Evolutionary conservation across 2,797 vertebrate genomes (phyloP).

Genomic region (Crocidura indochinensis): DNA sequence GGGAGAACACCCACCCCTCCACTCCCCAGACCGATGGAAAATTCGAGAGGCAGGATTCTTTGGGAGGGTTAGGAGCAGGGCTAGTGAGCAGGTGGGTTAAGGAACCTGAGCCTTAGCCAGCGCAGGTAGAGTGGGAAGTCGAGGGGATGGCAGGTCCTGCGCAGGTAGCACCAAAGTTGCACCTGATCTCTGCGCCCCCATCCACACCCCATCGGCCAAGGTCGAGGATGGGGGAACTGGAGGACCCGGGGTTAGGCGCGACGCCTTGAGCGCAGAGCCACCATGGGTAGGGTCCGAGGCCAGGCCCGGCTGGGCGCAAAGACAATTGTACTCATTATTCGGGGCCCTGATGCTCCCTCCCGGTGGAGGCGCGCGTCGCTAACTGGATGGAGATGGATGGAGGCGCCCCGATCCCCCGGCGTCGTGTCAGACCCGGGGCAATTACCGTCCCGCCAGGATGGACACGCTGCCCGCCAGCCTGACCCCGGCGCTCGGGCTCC

Average conservation of each 20-base stretch:
- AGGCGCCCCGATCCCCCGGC: conserved; percentile 85
- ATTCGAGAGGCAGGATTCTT: conserved; percentile 90
- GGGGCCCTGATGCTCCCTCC: conserved; percentile 75
- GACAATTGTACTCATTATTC: conserved; percentile 85
- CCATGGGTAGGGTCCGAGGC: background rate
- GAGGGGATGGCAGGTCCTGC: conserved; percentile 42
- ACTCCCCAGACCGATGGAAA: conserved; percentile 91
- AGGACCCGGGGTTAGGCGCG: background rate
- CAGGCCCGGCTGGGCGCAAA: conserved; percentile 59
- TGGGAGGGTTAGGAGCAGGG: background rate
- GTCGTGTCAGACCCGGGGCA: conserved; percentile 91
- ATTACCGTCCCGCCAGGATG: conserved; percentile 91
- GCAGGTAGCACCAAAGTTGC: background rate
- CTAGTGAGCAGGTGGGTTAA: background rate
- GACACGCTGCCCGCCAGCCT: conserved; percentile 89
- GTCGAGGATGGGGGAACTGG: background rate
- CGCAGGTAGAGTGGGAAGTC: conserved; percentile 62
- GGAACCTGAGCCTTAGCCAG: background rate
- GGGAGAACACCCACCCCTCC: conserved; percentile 90
- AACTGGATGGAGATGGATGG: conserved; percentile 93
- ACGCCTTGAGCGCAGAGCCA: conserved; percentile 39
- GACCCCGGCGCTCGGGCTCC: conserved; percentile 89
- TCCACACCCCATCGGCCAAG: background rate
- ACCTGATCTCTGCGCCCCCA: background rate
- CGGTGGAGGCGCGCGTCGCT: conserved; percentile 79